Evolutionary conservation across 35 echinoderm and acorn worm species (phyloP).

Genomic region (Anneissia japonica): DNA sequence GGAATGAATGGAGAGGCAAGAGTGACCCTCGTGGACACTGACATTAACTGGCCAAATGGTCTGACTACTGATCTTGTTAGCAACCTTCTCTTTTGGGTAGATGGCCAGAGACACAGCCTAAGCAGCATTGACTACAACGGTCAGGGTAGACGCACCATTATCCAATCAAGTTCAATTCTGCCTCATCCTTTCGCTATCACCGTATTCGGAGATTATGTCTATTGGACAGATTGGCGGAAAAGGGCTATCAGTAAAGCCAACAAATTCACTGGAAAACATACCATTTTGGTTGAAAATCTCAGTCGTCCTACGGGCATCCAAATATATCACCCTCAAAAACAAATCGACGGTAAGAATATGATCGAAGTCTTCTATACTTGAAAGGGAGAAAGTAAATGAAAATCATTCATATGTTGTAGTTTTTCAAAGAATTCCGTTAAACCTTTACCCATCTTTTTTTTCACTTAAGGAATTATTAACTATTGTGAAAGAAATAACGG

Average conservation of each 20-base stretch:
- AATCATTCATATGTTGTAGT: no score
- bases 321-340: conserved; percentile 49
- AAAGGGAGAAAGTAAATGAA: no score
- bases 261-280: conserved; percentile 64
- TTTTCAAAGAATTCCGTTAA: no score
- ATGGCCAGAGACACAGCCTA: conserved; percentile 57
- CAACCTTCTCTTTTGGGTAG: conserved; percentile 73
- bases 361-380: no score
- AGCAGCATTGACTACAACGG: conserved; percentile 52
- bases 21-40: conserved; percentile 9
- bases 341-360: conserved; percentile 46
- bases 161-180: conserved; percentile 3
- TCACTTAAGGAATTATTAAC: no score
- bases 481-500: conserved; percentile 45
- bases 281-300: conserved; percentile 26
- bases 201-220: conserved; percentile 77
- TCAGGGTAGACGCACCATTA: conserved; percentile 16
- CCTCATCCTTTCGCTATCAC: conserved; percentile 73
- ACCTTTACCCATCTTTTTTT: no score
- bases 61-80: conserved; percentile 13
- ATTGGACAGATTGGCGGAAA: conserved; percentile 87
- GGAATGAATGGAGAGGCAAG: conserved; percentile 32
- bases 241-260: conserved; percentile 44
- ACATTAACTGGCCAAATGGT: conserved; percentile 43
- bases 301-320: conserved; percentile 50